Evolutionary conservation across 2,797 vertebrate species (phyloP).

Genomic region (Esox lucius): DNA sequence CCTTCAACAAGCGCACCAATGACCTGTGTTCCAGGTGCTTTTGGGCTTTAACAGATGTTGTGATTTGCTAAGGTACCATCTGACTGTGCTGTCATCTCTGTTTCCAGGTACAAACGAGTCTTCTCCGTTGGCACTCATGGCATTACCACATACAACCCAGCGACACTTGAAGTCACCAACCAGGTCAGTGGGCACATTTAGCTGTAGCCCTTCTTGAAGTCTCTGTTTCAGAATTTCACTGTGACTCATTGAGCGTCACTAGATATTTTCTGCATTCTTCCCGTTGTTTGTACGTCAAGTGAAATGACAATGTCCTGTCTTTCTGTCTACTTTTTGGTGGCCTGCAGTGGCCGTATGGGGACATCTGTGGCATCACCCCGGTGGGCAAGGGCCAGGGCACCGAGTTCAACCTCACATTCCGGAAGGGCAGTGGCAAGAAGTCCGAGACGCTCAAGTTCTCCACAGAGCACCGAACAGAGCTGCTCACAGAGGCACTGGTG

Average conservation of each 20-base stretch:
- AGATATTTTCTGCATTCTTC: too few species aligned
- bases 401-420: slow-evolving; percentile 97
- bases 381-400: slow-evolving; percentile 97
- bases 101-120: slow-evolving; percentile 92
- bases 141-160: slow-evolving; percentile 96
- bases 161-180: slow-evolving; percentile 98
- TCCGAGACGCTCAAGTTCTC: slow-evolving; percentile 98
- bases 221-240: background rate
- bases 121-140: slow-evolving; percentile 97
- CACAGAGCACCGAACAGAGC: slow-evolving; percentile 97
- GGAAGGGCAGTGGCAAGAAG: slow-evolving; percentile 95
- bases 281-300: background rate
- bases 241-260: background rate
- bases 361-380: slow-evolving; percentile 93
- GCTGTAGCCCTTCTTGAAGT: background rate
- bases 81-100: slow-evolving; percentile 21
- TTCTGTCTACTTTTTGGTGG: slow-evolving; percentile 11
- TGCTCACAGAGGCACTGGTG: slow-evolving; percentile 97
- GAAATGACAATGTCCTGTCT: background rate
- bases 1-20: too few species aligned
- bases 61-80: background rate
- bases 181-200: slow-evolving; percentile 79
- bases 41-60: background rate
- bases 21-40: background rate
- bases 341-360: slow-evolving; percentile 96